Evolutionary conservation across 2,888 invertebrate species (phyloP).

Genomic region (Atrina japonica): DNA sequence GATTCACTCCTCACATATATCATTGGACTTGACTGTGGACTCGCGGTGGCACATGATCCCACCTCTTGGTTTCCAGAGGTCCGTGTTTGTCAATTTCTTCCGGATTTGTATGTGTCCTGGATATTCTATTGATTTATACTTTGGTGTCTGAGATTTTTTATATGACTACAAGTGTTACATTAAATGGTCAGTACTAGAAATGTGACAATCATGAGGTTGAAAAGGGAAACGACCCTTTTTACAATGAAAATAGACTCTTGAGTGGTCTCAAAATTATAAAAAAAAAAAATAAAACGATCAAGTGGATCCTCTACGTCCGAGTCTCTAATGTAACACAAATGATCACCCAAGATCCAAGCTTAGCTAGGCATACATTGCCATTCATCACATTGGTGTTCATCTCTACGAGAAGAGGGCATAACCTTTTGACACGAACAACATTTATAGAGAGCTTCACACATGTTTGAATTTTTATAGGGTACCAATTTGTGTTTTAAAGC

Average conservation of each 20-base stretch:
- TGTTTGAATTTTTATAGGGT: neutral
- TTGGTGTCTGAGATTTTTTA: too few species aligned
- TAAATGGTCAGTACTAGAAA: neutral
- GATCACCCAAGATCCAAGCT: conserved; percentile 12
- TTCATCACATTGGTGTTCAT: conserved; percentile 30
- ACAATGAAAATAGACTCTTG: conserved; percentile 29
- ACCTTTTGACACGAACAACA: conserved; percentile 33
- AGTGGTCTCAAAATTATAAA: conserved; percentile 34
- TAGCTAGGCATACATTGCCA: conserved; percentile 34
- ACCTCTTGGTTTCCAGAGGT: too few species aligned
- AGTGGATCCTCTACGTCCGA: neutral
- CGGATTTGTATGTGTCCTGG: too few species aligned
- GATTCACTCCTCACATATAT: too few species aligned
- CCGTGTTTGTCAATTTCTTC: too few species aligned
- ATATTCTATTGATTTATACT: too few species aligned
- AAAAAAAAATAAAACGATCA: conserved; percentile 32
- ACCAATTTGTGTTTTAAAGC: conserved; percentile 28
- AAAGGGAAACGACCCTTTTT: conserved; percentile 18
- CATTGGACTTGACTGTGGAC: too few species aligned
- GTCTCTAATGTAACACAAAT: conserved; percentile 30
- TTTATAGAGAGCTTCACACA: conserved; percentile 34
- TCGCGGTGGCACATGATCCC: too few species aligned
- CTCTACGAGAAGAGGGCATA: conserved; percentile 13
- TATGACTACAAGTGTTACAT: conserved; percentile 23
- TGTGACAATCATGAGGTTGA: conserved; percentile 4